These are phyloP conservation scores for Drosophila acutilabella DNA, from an alignment of 2,888 invertebrate species.

Conservation along the genomic window DNA sequence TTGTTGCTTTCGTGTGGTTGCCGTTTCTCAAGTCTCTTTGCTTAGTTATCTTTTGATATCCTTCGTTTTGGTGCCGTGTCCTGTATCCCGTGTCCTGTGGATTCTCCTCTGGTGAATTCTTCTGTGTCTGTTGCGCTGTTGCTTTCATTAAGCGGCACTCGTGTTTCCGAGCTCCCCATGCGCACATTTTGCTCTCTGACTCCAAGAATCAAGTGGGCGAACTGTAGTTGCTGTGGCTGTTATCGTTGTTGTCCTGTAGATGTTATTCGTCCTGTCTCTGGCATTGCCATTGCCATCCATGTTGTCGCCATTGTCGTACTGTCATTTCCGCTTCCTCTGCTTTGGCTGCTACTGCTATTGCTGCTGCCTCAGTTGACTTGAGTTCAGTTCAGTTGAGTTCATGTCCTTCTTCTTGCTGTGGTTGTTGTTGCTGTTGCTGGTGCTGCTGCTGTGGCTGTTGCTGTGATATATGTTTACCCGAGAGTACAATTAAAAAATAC, in stretches of 20 bases:
- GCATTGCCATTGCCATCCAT: conserved; percentile 72
- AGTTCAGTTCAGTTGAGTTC: conserved; percentile 61
- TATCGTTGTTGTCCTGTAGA: conserved; percentile 20
- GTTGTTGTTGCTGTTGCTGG: conserved; percentile 35
- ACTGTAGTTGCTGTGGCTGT: conserved; percentile 55
- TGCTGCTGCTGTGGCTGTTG: conserved; percentile 35
- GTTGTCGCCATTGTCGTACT: conserved; percentile 73
- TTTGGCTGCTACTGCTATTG: conserved; percentile 32
- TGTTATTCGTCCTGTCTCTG: conserved; percentile 41
- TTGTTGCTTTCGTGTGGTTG: conserved; percentile 62
- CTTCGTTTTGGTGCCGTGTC: conserved; percentile 41
- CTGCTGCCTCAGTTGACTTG: conserved; percentile 31
- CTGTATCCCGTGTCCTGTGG: conserved; percentile 40
- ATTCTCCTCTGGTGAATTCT: conserved; percentile 1
- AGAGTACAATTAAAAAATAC: conserved; percentile 80
- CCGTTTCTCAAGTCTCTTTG: conserved; percentile 27
- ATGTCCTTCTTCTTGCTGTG: conserved; percentile 50
- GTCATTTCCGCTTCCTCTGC: conserved; percentile 75
- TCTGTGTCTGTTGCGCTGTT: conserved; percentile 65
- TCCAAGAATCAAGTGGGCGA: conserved; percentile 56
- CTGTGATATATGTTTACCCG: conserved; percentile 72
- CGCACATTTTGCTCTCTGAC: conserved; percentile 52
- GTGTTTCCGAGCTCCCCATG: conserved; percentile 71
- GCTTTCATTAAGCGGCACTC: conserved; percentile 78
- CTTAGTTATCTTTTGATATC: conserved; percentile 41